Evolutionary conservation across 2,113 vertebrate species (phyloP).

Genomic region (Pantherophis guttatus): DNA sequence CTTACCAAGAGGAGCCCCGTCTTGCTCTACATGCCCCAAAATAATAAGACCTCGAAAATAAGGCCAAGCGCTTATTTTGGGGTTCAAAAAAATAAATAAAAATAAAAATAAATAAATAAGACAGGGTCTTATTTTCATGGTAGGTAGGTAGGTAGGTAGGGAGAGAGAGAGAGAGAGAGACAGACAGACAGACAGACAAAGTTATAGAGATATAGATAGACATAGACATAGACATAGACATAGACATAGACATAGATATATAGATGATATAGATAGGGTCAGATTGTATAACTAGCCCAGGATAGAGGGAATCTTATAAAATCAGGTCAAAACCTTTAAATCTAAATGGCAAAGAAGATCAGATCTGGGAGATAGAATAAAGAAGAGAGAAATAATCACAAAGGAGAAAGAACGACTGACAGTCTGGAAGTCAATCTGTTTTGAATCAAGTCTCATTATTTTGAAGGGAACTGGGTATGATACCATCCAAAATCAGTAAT

Average conservation of each 20-base stretch:
- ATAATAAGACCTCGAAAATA: no score
- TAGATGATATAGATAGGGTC: not conserved
- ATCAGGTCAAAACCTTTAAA: not conserved
- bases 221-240: no score
- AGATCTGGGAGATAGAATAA: not conserved
- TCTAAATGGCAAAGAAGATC: not conserved
- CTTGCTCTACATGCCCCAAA: no score
- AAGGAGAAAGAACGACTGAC: not conserved
- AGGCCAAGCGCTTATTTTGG: no score
- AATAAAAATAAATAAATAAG: no score
- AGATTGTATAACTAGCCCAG: not conserved
- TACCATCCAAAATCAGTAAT: constrained; percentile 16
- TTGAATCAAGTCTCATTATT: constrained; percentile 8
- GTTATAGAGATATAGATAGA: no score
- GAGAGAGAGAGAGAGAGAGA: accelerated
- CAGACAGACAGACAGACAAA: accelerated
- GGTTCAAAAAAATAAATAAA: no score
- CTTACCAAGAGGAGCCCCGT: no score
- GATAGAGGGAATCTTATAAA: not conserved
- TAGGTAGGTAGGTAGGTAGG: no score
- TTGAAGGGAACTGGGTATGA: not conserved
- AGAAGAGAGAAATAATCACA: not conserved
- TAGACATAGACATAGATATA: not conserved
- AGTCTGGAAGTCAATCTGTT: constrained; percentile 1
- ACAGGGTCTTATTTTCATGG: no score